Base-by-base conservation (phyloP, 2,113 vertebrate species). In the Ictalurus punctatus region DNA sequence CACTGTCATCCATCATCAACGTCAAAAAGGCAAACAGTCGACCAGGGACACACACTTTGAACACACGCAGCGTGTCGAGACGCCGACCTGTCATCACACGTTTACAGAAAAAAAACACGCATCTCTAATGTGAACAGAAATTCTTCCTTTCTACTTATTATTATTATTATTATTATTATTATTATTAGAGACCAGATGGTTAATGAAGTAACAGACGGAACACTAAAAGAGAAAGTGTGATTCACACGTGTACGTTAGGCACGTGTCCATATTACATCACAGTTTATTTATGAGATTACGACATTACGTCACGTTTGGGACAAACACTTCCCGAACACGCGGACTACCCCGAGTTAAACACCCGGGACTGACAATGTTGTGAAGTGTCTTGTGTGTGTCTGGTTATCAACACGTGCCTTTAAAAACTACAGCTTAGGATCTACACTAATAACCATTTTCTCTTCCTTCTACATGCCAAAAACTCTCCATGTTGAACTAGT, bases 381-480 rank as follows among this genome's bases (percentile, higher is more conserved):
- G 61, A 27, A 16, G n/a, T n/a, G 17, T 59, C 58, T 21, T 59
- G 59, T 63, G 65, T 67, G 69, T 71, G n/a, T 6, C n/a, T 16
- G 27, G 25, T 69, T 16, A 34, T 69, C 12, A 5, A 34, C 67
- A 69, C 67, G 30, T 16, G 14, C n/a, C 63, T 65, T 65, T 12
- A 65, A 27, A 63, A 63, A 65, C 25, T 65, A 65, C 63, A 65
- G 67, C 16, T 30, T 30, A 79, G 73, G 10, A 79, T 54, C 69
- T 63, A 74, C 48, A 71, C 21, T 58, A 71, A 54, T 16, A 16
- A 84, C 56, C 71, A 81, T 89, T 93, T 89, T 93, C 90, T 84
- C 94, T 95, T 96, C 94, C 93, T 88, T 89, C 95, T 92, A 95
- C 96, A 96, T 96, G 96, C 95, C 96, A 96, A 95, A 95, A 95